Evolutionary conservation across 2,888 invertebrate genomes (phyloP).

Genomic region (Zele albiditarsus): DNA sequence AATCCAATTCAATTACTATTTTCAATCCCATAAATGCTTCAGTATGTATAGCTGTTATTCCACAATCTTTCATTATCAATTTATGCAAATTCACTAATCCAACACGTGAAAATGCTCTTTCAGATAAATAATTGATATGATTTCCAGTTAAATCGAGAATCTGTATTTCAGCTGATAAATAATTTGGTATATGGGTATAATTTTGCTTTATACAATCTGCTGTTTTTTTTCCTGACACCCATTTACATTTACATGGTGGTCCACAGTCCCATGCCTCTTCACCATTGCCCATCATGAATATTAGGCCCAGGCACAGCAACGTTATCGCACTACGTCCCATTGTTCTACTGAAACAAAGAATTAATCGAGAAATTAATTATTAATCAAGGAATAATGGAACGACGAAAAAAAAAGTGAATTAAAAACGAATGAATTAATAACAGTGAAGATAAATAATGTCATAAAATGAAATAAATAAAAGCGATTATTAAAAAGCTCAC

Average conservation of each 20-base stretch:
- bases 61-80: slow-evolving; percentile 83
- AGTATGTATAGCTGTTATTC: slow-evolving; percentile 81
- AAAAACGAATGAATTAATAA: slow-evolving; percentile 21
- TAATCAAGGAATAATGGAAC: not conserved
- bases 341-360: slow-evolving; percentile 45
- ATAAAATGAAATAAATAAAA: slow-evolving; percentile 22
- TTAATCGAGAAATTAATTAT: not conserved
- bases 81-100: slow-evolving; percentile 87
- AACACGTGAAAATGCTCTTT: slow-evolving; percentile 81
- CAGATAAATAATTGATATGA: slow-evolving; percentile 77
- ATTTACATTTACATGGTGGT: slow-evolving; percentile 85
- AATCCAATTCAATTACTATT: slow-evolving; percentile 87
- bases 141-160: slow-evolving; percentile 83
- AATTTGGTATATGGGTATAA: slow-evolving; percentile 82
- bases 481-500: not conserved
- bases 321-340: slow-evolving; percentile 59
- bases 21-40: slow-evolving; percentile 84
- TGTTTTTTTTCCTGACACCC: slow-evolving; percentile 88
- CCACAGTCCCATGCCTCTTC: slow-evolving; percentile 77
- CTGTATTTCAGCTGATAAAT: slow-evolving; percentile 80
- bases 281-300: slow-evolving; percentile 71
- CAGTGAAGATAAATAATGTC: not conserved
- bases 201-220: slow-evolving; percentile 84
- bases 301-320: slow-evolving; percentile 60
- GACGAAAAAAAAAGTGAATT: not conserved